Conservation (phyloP, 2,113 vertebrate genomes). For the Vicugna pacos region DNA sequence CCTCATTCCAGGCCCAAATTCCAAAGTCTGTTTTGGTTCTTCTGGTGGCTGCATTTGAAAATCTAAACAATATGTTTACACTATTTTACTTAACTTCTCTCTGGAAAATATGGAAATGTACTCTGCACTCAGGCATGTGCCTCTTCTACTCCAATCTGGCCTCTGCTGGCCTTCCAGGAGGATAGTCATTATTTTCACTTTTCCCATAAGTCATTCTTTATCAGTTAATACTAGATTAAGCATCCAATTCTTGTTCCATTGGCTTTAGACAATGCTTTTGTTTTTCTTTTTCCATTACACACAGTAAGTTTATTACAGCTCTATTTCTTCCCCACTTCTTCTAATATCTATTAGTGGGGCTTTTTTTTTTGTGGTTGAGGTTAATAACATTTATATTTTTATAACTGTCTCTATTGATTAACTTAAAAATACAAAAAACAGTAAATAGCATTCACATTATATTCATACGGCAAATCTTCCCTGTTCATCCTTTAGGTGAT, state of each 20-base stretch:
- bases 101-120: not conserved
- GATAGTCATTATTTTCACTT: not conserved
- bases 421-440: not conserved
- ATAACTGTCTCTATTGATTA: not conserved
- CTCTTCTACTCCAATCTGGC: not conserved
- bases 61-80: not conserved
- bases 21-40: not conserved
- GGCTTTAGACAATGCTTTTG: not conserved
- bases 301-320: not conserved
- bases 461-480: not conserved
- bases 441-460: not conserved
- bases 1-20: not conserved
- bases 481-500: not conserved
- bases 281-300: not conserved
- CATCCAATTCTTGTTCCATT: not conserved
- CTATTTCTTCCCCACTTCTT: not conserved
- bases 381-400: constrained; percentile 1
- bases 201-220: not conserved
- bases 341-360: not conserved
- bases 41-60: not conserved
- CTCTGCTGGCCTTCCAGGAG: not conserved
- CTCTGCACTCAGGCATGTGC: not conserved
- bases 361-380: not conserved
- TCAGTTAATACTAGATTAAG: not conserved
- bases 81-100: not conserved